Base-by-base conservation (phyloP, 2,113 vertebrate species). In the Tragelaphus scriptus region DNA sequence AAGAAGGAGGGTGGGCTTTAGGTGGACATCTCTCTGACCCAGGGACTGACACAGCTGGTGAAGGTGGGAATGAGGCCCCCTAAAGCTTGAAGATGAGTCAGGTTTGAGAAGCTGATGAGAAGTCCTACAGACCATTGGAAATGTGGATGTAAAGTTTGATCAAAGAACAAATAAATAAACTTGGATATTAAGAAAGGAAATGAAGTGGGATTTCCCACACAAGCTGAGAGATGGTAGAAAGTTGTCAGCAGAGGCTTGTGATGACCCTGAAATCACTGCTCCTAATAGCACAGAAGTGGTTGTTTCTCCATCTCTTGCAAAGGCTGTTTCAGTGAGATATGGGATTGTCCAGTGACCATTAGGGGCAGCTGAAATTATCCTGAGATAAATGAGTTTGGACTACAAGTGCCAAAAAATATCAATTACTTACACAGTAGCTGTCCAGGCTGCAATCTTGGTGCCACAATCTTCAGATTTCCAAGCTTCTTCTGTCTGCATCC, bases 91-190 rank as follows among this genome's bases (percentile, higher is more conserved):
- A 81, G 47, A 80, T 44, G 26, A 65, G 58, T 85, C 28, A n/a
- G 9, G 5, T 87, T 51, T 36, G 55, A 90, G 55, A 19, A 59
- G 40, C n/a, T 68, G 55, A 15, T 68, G 21, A 65, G 58, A 94
- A 30, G 11, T 88, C 32, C 59, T 81, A 14, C 2, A 77, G 82
- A 30, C 23, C 32, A 87, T 88, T 75, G 17, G 11, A 88, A 93
- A 93, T 17, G 5, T 51, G 30, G 58, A 19, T 85, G 0, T n/a
- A 53, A 90, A 56, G 30, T 87, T 68, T 85, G 51, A 80, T 58
- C 68, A 56, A 89, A 88, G 56, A 89, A 59, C 44, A 23, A 61
- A 88, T 65, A 26, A 61, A 90, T 65, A 91, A 88, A 89, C 47
- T 36, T 65, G 7, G 77, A 44, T 15, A 82, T 88, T 28, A 82